A percentile compares a stretch with the other conserved stretches of the same genome.
phyloP scores from a whole-genome alignment of 2,888 invertebrate species.

The Lasioglossum vierecki region DNA sequence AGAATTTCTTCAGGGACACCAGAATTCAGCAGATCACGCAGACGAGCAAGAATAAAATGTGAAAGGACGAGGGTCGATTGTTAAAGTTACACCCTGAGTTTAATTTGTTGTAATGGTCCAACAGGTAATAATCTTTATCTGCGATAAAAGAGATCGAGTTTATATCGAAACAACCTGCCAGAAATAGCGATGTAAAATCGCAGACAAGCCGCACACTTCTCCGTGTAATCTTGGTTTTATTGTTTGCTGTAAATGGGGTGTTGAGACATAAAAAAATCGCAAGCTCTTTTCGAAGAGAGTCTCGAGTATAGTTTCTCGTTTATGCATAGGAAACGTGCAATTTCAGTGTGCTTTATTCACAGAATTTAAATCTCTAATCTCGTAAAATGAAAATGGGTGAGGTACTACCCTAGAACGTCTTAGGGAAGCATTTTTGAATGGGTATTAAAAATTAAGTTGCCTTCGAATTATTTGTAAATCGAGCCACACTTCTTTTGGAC shows the following conservation, averaged over 20 bases:
- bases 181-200: constrained; percentile 42
- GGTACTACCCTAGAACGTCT: neutral
- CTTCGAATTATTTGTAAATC: neutral
- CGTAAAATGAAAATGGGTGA: neutral
- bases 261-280: constrained; percentile 16
- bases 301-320: neutral
- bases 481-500: neutral
- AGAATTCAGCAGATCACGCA: neutral
- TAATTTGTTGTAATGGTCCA: constrained; percentile 39
- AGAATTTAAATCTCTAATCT: neutral
- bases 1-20: neutral
- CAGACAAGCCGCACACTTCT: constrained; percentile 36
- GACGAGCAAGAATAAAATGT: constrained; percentile 25
- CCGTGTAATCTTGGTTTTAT: constrained; percentile 70
- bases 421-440: neutral
- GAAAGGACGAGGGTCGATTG: constrained; percentile 18
- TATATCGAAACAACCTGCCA: constrained; percentile 49
- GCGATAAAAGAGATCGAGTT: constrained; percentile 73
- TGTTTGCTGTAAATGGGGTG: constrained; percentile 65
- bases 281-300: neutral
- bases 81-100: constrained; percentile 33
- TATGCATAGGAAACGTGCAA: neutral
- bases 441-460: no score
- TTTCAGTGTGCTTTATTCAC: no score
- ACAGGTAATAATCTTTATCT: constrained; percentile 67